phyloP scores from a whole-genome alignment of 1,140 invertebrate genomes.

The Sweltsa coloradensis region DNA sequence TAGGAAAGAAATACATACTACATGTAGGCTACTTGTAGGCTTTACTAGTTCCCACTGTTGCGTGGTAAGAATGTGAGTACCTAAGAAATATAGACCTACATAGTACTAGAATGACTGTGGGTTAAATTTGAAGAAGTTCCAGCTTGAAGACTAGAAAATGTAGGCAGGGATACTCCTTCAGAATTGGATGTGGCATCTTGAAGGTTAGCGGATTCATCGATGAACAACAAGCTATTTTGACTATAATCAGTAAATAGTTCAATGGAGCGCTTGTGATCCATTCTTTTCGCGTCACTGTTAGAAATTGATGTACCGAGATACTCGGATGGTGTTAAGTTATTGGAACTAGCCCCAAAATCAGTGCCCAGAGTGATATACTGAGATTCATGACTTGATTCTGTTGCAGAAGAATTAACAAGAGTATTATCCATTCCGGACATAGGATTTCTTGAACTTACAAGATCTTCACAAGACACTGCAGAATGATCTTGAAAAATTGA shows the following conservation, averaged over 20 bases:
- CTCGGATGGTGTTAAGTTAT: background rate
- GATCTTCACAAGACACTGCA: slow-evolving; percentile 1
- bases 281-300: background rate
- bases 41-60: too few relatives aligned
- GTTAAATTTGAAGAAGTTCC: too few relatives aligned
- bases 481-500: too few relatives aligned
- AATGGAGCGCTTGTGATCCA: background rate
- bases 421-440: slow-evolving; percentile 4
- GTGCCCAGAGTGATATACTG: slow-evolving; percentile 3
- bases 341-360: background rate
- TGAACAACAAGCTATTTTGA: slow-evolving; percentile 8
- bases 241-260: slow-evolving; percentile 11
- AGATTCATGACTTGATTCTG: background rate
- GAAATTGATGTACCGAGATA: background rate
- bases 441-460: background rate
- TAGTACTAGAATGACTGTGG: too few relatives aligned
- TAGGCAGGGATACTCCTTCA: slow-evolving; percentile 7
- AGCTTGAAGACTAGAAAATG: slow-evolving; percentile 13
- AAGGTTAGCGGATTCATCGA: slow-evolving; percentile 1
- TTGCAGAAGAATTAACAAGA: background rate
- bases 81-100: too few relatives aligned
- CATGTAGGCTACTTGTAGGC: too few relatives aligned
- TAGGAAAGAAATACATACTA: too few relatives aligned
- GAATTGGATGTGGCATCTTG: background rate
- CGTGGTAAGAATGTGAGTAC: too few relatives aligned